A percentile compares a stretch with the other conserved stretches of the same genome.
These are phyloP conservation scores for Tapera naevia DNA, from an alignment of 2,797 vertebrate species.

Conservation along the genomic window DNA sequence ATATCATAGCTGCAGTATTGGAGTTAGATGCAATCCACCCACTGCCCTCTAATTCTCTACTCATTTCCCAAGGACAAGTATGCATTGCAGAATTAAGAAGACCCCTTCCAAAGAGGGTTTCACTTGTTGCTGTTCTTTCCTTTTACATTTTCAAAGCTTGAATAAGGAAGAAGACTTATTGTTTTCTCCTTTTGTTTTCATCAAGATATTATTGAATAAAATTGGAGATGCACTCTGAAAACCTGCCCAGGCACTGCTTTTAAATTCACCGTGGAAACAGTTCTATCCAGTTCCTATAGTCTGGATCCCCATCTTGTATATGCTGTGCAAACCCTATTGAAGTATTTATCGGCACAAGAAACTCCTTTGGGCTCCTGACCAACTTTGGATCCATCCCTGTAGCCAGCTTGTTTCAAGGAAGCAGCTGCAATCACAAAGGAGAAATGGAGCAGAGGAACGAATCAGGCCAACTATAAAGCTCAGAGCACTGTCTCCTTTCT, in stretches of 20 bases:
- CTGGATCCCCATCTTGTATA: not conserved
- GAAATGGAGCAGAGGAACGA: not conserved
- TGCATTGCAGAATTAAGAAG: not conserved
- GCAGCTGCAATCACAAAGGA: not conserved
- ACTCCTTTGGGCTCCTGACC: not conserved
- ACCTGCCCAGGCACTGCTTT: not conserved
- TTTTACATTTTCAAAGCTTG: not conserved
- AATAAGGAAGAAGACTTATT: not conserved
- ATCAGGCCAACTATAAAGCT: not conserved
- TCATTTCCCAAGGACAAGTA: not conserved
- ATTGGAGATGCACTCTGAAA: not conserved
- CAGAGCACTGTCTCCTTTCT: not conserved
- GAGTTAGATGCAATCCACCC: not conserved
- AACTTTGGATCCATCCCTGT: not conserved
- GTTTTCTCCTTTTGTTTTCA: not conserved
- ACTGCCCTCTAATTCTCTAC: not conserved
- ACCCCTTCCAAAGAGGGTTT: not conserved
- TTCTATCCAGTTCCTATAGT: not conserved
- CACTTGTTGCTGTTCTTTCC: not conserved
- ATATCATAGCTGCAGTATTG: not conserved
- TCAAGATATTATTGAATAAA: not conserved
- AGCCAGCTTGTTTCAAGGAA: not conserved
- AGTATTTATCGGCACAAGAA: accelerated
- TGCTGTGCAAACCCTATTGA: not conserved
- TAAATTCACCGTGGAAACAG: not conserved